Base-by-base conservation (phyloP, 1,140 invertebrate genomes). In the Hyles vespertilio region DNA sequence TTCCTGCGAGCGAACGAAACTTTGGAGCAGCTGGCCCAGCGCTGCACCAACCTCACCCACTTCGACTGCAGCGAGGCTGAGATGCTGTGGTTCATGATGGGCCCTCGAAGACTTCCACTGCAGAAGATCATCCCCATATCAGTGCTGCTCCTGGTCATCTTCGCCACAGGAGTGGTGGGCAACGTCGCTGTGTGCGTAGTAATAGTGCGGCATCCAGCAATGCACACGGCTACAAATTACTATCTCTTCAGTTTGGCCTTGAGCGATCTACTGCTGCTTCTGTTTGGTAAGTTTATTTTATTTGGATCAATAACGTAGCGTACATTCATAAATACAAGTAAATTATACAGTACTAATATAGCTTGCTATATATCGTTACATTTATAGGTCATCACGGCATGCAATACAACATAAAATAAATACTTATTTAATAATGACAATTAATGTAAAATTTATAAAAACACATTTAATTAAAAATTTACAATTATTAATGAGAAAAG, bases 161-260 rank as follows among this genome's bases (percentile, higher is more conserved):
- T 98, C 71, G 76, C 97, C 3, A 94, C 95, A 0, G 97, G 97
- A 0, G 90, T 98, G 3, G 82, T 97, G 46, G 98, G 98, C 4
- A 99, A 99, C 78, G 79, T 96, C 32, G 92, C 93, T 1, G 97
- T 98, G 6, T 98, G 97, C 74, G 90, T 96, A 44, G 97, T 99
- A 2, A 98, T 99, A 51, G 91, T 94, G 3, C 92, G 92, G 55
- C 96, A 98, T 77, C 90, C 93, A 55, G 92, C 92, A 2, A 94
- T 98, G 93, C 95, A 95, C 67, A 95, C 94, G 1, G 93, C 95
- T 0, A 96, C 95, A 0, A 98, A 99, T 77, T 98, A 97, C 76
- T 99, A 99, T 83, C 91, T 99, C 63, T 97, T 98, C 87, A 98
- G 94, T 79, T 82, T 96, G 70, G 94, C 95, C 0, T 89, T 96